These are phyloP conservation scores for Actinia tenebrosa DNA, from an alignment of 64 coral and sea anemone species.

Conservation along the genomic window DNA sequence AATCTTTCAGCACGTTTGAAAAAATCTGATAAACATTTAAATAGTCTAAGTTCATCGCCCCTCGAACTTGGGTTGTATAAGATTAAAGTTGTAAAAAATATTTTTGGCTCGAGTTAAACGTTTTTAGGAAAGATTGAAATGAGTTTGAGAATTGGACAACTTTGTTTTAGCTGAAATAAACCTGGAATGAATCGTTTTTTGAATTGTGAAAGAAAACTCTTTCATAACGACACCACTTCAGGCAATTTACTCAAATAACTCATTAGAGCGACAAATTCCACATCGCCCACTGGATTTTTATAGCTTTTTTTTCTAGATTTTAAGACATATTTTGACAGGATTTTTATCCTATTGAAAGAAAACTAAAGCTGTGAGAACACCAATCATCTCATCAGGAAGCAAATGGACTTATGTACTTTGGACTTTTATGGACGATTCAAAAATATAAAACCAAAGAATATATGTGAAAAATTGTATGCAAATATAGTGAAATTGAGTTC, in stretches of 20 bases:
- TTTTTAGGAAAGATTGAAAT: too few species aligned
- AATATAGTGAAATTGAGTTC: not conserved
- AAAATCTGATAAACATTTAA: not conserved
- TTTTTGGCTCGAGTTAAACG: too few species aligned
- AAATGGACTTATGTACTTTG: too few species aligned
- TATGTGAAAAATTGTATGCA: not conserved
- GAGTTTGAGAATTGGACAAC: too few species aligned
- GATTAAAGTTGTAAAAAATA: not conserved
- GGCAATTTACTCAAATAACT: not conserved
- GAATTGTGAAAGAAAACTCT: too few species aligned
- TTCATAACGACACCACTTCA: too few species aligned
- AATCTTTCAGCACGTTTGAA: not conserved
- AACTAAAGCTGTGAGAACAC: too few species aligned
- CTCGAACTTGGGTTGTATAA: not conserved
- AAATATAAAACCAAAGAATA: not conserved
- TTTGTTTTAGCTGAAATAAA: too few species aligned
- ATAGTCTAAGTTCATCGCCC: not conserved
- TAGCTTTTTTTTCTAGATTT: not conserved
- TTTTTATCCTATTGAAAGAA: not conserved
- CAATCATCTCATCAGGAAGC: too few species aligned
- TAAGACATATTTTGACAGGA: too few species aligned
- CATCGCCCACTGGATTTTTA: not conserved
- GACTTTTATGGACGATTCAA: not conserved
- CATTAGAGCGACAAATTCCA: not conserved
- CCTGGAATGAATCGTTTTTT: too few species aligned